Evolutionary conservation across 2,888 invertebrate species (phyloP).

Genomic region (Agriopis leucophaearia): DNA sequence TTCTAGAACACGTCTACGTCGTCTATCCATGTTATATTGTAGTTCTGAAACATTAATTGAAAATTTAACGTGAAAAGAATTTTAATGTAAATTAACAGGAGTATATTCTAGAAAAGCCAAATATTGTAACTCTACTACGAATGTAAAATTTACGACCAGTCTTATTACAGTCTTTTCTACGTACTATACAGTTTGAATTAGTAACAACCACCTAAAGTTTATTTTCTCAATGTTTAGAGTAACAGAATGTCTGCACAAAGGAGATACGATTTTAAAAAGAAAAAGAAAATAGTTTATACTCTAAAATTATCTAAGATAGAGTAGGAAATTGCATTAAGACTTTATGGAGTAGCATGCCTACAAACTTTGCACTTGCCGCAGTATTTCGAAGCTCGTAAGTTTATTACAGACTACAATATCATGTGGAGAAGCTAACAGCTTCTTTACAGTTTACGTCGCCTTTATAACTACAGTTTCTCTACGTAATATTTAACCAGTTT

Average conservation of each 20-base stretch:
- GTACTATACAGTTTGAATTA: conserved; percentile 7
- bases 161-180: conserved; percentile 3
- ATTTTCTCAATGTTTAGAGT: conserved; percentile 1
- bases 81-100: neutral
- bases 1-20: too few species aligned
- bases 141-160: conserved; percentile 9
- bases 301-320: neutral
- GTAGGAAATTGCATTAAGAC: conserved; percentile 9
- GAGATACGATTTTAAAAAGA: neutral
- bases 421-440: conserved; percentile 14
- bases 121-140: neutral
- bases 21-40: too few species aligned
- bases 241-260: neutral
- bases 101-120: neutral
- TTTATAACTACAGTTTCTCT: neutral
- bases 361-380: conserved; percentile 19
- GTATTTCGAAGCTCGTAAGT: conserved; percentile 9
- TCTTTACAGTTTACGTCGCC: neutral
- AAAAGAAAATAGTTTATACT: neutral
- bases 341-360: conserved; percentile 9
- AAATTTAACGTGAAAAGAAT: neutral
- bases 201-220: conserved; percentile 4
- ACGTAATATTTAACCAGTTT: too few species aligned
- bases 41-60: too few species aligned
- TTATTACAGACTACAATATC: conserved; percentile 13